These are phyloP conservation scores for Myodes glareolus DNA, from an alignment of 2,113 vertebrate species.

Conservation along the genomic window DNA sequence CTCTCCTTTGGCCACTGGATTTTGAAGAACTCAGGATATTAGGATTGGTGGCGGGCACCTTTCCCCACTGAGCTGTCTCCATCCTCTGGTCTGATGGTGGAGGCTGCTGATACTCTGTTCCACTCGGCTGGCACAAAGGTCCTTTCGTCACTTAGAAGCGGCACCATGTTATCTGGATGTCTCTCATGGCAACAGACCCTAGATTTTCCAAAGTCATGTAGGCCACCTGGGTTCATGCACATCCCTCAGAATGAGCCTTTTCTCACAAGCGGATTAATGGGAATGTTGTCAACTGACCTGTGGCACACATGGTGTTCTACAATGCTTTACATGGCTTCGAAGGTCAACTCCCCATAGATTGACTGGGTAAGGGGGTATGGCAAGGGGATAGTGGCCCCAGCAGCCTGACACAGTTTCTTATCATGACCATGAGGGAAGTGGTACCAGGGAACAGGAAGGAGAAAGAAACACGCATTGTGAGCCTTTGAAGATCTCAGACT, in stretches of 20 bases:
- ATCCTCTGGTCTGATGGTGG: background rate
- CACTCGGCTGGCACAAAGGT: accelerated
- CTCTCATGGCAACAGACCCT: too few relatives aligned
- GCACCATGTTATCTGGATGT: background rate
- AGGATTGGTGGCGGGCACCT: background rate
- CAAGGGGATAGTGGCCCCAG: background rate
- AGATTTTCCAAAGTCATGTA: background rate
- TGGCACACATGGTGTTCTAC: background rate
- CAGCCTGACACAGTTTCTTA: background rate
- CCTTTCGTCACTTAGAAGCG: accelerated
- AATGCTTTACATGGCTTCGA: background rate
- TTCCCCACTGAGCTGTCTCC: background rate
- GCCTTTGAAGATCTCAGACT: background rate
- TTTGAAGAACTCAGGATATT: background rate
- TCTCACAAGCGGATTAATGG: background rate
- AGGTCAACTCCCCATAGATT: background rate
- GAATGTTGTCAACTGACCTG: background rate
- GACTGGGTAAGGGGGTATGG: background rate
- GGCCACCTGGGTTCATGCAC: background rate
- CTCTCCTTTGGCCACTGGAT: background rate
- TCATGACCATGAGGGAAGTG: background rate
- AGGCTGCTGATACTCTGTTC: background rate
- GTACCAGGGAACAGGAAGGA: background rate
- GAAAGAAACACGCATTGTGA: background rate
- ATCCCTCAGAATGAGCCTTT: background rate